Evolutionary conservation across 1,140 invertebrate species (phyloP).

Genomic region (Drosophila fuyamai): DNA sequence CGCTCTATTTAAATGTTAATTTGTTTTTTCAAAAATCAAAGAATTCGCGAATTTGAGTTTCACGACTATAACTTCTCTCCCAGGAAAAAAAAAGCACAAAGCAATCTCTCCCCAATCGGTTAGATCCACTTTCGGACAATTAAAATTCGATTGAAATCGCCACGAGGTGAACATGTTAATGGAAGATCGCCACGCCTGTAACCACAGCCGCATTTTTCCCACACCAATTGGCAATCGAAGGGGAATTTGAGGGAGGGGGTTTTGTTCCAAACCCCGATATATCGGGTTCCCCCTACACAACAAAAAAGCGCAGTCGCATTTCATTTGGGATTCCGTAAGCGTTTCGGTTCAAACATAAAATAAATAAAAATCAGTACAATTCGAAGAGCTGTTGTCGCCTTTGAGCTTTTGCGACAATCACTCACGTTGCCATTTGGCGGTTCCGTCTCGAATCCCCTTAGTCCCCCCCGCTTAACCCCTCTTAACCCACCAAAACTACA

Average conservation of each 20-base stretch:
- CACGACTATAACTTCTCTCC: background rate
- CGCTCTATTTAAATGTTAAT: no score
- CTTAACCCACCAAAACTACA: background rate
- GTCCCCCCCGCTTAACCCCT: background rate
- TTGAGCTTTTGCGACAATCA: constrained; percentile 83
- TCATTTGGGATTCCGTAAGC: constrained; percentile 71
- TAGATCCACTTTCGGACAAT: constrained; percentile 38
- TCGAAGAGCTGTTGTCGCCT: constrained; percentile 77
- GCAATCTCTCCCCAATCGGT: constrained; percentile 2
- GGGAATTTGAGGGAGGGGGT: constrained; percentile 22
- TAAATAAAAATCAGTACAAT: constrained; percentile 84
- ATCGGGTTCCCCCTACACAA: background rate
- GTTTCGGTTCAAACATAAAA: constrained; percentile 82
- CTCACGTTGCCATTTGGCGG: constrained; percentile 67
- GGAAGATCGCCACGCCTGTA: constrained; percentile 56
- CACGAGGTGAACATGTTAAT: constrained; percentile 60
- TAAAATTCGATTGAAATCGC: constrained; percentile 67
- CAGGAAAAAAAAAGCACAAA: background rate
- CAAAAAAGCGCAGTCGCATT: constrained; percentile 51
- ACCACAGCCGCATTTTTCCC: constrained; percentile 57
- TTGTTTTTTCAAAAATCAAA: no score
- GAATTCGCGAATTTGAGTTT: background rate
- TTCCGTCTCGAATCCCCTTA: constrained; percentile 47
- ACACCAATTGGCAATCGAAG: constrained; percentile 61
- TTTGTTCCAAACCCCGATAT: constrained; percentile 15